These are phyloP conservation scores for Mus pahari DNA, from an alignment of 2,113 vertebrate species.

Conservation along the genomic window DNA sequence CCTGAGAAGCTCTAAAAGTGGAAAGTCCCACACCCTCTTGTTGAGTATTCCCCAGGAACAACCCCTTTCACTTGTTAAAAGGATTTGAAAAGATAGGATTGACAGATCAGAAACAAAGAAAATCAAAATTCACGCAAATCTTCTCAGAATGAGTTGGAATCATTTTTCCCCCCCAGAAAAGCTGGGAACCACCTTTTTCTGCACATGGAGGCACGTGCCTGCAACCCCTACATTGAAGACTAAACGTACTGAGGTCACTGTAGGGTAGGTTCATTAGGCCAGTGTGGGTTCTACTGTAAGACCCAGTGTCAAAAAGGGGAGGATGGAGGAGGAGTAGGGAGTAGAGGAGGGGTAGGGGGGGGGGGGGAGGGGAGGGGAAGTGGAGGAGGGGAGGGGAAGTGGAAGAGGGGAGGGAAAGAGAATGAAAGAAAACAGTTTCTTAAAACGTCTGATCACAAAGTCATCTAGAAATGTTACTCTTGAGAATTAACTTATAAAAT, in stretches of 20 bases:
- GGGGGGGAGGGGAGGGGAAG: background rate
- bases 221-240: background rate
- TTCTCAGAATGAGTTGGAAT: constrained; percentile 3
- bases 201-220: background rate
- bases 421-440: background rate
- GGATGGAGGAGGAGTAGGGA: background rate
- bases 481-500: background rate
- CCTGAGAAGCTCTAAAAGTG: background rate
- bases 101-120: background rate
- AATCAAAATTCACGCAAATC: background rate
- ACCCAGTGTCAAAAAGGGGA: background rate
- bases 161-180: background rate
- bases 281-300: background rate
- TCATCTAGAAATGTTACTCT: background rate
- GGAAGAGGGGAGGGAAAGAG: background rate
- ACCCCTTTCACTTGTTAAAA: background rate
- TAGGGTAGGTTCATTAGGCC: too few relatives aligned
- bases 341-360: background rate
- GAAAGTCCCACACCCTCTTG: background rate
- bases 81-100: background rate
- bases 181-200: background rate
- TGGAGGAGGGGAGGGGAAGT: too few relatives aligned
- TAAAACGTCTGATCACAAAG: background rate
- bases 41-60: background rate
- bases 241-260: background rate